Percentiles rank a stretch among this genome's conserved stretches.
phyloP scores from a whole-genome alignment of 2,797 vertebrate genomes.

The Melanotaenia parkinsoni region DNA sequence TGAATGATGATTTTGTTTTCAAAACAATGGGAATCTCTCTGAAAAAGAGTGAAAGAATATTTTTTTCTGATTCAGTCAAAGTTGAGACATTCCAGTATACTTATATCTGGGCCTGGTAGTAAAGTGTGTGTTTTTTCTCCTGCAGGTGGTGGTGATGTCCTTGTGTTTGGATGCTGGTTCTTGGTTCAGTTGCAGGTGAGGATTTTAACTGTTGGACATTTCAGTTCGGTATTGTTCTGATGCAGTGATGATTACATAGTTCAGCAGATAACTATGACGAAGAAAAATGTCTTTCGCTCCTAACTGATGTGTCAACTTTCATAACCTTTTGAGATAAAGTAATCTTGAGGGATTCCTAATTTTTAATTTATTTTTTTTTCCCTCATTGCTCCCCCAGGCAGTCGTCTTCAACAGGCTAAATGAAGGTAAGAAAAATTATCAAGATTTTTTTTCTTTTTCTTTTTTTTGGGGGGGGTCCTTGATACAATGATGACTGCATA shows the following conservation, averaged over 20 bases:
- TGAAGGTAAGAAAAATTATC: constrained; percentile 35
- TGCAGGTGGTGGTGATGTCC: constrained; percentile 31
- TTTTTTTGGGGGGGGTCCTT: background rate
- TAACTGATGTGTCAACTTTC: constrained; percentile 69
- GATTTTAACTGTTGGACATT: accelerated
- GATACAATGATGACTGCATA: constrained; percentile 87
- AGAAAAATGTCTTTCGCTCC: constrained; percentile 80
- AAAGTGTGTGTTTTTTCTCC: background rate
- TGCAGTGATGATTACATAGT: constrained; percentile 83
- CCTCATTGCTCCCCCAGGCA: background rate
- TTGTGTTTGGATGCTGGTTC: accelerated
- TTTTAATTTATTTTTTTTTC: background rate
- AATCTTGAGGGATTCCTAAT: accelerated
- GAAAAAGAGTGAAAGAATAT: constrained; percentile 87
- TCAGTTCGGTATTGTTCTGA: accelerated
- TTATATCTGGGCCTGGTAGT: accelerated
- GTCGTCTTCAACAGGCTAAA: accelerated
- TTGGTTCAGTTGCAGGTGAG: constrained; percentile 11
- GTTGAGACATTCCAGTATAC: accelerated
- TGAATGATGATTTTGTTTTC: constrained; percentile 86
- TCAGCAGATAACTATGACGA: constrained; percentile 76
- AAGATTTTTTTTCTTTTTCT: accelerated
- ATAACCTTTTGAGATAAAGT: accelerated
- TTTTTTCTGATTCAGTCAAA: constrained; percentile 86
- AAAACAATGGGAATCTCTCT: constrained; percentile 98